A percentile compares a stretch with the other conserved stretches of the same genome.
phyloP scores from a whole-genome alignment of 2,888 invertebrate species.

The Tenthredo scrophulariae region DNA sequence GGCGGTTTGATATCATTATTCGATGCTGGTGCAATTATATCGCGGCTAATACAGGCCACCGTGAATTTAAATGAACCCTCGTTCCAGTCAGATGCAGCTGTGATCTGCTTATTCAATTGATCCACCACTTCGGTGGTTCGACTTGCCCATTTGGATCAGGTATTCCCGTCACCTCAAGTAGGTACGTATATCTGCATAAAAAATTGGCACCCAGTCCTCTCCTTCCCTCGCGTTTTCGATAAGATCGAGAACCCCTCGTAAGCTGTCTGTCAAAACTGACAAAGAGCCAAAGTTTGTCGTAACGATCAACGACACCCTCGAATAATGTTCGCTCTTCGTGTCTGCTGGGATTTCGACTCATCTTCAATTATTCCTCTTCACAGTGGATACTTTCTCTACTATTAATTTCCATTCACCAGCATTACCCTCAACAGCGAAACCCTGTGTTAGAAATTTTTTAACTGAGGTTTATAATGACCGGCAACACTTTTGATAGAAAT shows the following conservation, averaged over 20 bases:
- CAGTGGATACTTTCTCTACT: background rate
- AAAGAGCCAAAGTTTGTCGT: conserved; percentile 8
- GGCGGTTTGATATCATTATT: conserved; percentile 64
- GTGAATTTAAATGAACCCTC: conserved; percentile 23
- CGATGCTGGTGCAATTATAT: conserved; percentile 55
- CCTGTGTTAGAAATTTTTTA: background rate
- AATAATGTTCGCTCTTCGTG: background rate
- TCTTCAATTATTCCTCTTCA: background rate
- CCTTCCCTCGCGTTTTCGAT: background rate
- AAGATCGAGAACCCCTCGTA: background rate
- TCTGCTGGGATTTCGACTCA: background rate
- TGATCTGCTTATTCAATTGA: conserved; percentile 42
- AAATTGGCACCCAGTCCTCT: background rate
- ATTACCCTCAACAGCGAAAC: background rate
- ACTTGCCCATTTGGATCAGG: background rate
- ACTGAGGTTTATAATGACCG: background rate
- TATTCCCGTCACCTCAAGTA: background rate
- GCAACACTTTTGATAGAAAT: background rate
- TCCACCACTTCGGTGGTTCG: conserved; percentile 33
- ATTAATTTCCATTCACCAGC: background rate
- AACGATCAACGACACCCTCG: background rate
- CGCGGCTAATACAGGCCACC: background rate
- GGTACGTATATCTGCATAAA: conserved; percentile 13
- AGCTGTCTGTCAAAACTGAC: conserved; percentile 5
- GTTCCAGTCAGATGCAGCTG: conserved; percentile 27